Conservation (phyloP, 2,888 invertebrate genomes). For the Polydrusus pterygomalis region DNA sequence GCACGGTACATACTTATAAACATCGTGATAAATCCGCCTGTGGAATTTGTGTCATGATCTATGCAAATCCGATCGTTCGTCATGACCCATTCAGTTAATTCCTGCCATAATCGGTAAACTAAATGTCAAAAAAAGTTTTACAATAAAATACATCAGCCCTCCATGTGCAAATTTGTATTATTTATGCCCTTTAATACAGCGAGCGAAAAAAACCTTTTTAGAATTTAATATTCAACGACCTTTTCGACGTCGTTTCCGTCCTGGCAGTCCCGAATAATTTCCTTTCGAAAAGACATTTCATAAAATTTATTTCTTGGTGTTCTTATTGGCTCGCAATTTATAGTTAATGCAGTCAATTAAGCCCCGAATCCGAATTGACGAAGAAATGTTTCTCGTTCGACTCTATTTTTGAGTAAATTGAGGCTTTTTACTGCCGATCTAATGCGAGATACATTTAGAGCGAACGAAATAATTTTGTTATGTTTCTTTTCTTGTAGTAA, state of each 20-base stretch:
- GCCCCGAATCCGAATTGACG: conserved; percentile 31
- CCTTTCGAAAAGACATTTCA: conserved; percentile 27
- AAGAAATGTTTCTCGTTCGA: conserved; percentile 23
- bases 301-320: conserved; percentile 29
- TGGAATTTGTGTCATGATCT: too few species aligned
- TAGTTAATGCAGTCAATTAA: conserved; percentile 35
- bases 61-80: too few species aligned
- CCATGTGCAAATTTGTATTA: background rate
- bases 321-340: conserved; percentile 32
- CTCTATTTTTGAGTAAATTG: conserved; percentile 32
- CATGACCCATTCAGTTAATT: too few species aligned
- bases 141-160: too few species aligned
- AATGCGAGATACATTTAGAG: conserved; percentile 25
- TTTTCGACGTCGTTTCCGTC: conserved; percentile 16
- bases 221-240: conserved; percentile 18
- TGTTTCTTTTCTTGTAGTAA: background rate
- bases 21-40: too few species aligned
- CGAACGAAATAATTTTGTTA: conserved; percentile 26
- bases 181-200: background rate
- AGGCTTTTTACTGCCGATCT: conserved; percentile 22
- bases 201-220: background rate
- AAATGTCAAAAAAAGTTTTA: too few species aligned
- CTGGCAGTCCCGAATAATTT: conserved; percentile 21
- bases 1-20: too few species aligned
- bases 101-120: too few species aligned